Conservation (phyloP, 53 echinoderm and acorn worm genomes). For the Paracentrotus lividus region DNA sequence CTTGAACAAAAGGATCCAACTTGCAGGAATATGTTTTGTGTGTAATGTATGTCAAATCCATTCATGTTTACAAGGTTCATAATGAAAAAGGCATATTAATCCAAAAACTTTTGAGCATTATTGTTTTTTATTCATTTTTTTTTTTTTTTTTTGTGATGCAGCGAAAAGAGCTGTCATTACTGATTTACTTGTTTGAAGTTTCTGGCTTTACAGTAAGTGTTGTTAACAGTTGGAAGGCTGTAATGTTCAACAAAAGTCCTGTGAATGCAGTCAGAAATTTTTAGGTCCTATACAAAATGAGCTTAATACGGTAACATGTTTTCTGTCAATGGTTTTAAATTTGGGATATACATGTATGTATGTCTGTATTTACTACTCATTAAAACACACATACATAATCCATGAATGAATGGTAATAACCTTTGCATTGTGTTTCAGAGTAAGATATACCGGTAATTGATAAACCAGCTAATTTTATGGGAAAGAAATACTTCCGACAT, state of each 20-base stretch:
- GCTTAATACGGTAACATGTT: neutral
- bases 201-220: too few species aligned
- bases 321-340: neutral
- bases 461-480: slow-evolving; percentile 16
- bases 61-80: too few species aligned
- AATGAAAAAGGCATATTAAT: too few species aligned
- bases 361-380: neutral
- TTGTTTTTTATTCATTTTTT: too few species aligned
- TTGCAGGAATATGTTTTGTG: neutral
- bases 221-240: too few species aligned
- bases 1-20: too few species aligned
- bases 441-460: neutral
- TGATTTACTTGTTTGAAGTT: too few species aligned
- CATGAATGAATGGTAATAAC: neutral
- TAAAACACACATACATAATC: neutral
- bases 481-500: slow-evolving; percentile 23
- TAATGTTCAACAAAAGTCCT: neutral
- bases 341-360: neutral
- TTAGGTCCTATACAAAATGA: neutral
- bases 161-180: too few species aligned
- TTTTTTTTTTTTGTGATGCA: too few species aligned
- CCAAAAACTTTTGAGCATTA: too few species aligned
- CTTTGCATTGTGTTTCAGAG: neutral
- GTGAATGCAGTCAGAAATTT: neutral
- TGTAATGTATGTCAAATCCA: too few species aligned